Conservation (phyloP, 92 coral and sea anemone genomes). For the Actinernus sp. region DNA sequence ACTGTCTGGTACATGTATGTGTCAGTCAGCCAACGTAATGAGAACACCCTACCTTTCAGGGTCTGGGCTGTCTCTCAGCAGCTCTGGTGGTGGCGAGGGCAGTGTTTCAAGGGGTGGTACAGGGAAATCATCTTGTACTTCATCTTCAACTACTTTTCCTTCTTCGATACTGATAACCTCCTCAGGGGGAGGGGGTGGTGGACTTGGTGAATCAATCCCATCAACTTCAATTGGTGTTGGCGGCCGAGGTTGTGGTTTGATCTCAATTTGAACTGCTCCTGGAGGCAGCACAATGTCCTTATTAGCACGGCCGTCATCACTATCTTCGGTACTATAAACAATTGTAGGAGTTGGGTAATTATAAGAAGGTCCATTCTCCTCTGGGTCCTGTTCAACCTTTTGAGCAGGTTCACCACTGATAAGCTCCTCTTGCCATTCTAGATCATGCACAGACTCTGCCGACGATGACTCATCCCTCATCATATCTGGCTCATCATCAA, state of each 20-base stretch:
- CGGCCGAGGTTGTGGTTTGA: conserved; percentile 84
- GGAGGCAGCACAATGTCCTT: conserved; percentile 71
- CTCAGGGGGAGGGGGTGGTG: conserved; percentile 88
- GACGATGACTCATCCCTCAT: conserved; percentile 88
- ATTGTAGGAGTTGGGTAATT: conserved; percentile 8
- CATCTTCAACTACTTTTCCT: conserved; percentile 45
- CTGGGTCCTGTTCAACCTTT: conserved; percentile 4
- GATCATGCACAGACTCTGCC: conserved; percentile 62
- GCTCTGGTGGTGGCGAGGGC: conserved; percentile 94
- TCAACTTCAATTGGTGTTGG: conserved; percentile 89
- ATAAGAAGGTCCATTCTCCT: conserved; percentile 14
- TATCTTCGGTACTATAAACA: conserved; percentile 14
- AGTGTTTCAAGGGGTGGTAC: conserved; percentile 85
- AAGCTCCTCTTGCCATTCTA: conserved; percentile 85
- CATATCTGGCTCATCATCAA: conserved; percentile 91
- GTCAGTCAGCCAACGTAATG: too few relatives aligned
- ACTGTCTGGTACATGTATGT: too few relatives aligned
- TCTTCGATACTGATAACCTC: conserved; percentile 46
- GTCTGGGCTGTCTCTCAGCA: conserved; percentile 60
- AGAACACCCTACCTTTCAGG: conserved; percentile 36
- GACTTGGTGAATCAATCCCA: conserved; percentile 71
- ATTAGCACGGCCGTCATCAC: conserved; percentile 31
- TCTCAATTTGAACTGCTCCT: conserved; percentile 69
- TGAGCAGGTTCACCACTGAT: conserved; percentile 9
- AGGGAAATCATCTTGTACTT: conserved; percentile 81